Conservation (phyloP, 2,797 vertebrate genomes). For the Sebastes vulpes region DNA sequence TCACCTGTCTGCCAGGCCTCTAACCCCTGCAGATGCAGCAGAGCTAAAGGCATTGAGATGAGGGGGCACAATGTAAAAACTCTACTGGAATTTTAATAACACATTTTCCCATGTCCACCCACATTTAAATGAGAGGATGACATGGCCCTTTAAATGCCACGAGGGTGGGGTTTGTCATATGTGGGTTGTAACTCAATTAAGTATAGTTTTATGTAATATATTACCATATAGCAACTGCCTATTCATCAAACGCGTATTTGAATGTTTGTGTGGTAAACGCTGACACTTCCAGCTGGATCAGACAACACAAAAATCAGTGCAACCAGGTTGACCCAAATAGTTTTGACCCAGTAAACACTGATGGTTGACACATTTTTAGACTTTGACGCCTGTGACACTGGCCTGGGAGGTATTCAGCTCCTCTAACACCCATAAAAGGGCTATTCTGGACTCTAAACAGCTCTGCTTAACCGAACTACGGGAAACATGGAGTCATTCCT, state of each 20-base stretch:
- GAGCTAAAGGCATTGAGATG: not conserved
- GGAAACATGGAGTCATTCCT: conserved; percentile 32
- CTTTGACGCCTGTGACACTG: conserved; percentile 26
- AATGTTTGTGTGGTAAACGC: not conserved
- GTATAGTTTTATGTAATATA: not conserved
- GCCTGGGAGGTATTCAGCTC: conserved; percentile 19
- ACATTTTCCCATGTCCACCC: conserved; percentile 15
- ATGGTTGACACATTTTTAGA: conserved; percentile 38
- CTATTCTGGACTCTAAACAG: conserved; percentile 9
- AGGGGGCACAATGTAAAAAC: conserved; percentile 2
- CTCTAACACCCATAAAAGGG: conserved; percentile 27
- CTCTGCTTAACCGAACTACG: not conserved
- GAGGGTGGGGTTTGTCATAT: not conserved
- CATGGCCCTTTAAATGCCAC: conserved; percentile 7
- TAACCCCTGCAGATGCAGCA: not conserved
- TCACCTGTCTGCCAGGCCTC: not conserved
- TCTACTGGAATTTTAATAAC: conserved; percentile 15
- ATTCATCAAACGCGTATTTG: not conserved
- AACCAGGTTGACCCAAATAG: conserved; percentile 38
- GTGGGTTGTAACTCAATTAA: conserved; percentile 13
- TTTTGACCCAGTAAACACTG: conserved; percentile 30
- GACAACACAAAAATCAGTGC: conserved; percentile 17
- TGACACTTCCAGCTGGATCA: conserved; percentile 1
- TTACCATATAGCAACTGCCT: not conserved
- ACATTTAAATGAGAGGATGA: conserved; percentile 1